Evolutionary conservation across 1,140 invertebrate species (phyloP).

Genomic region (Whitmania pigra): DNA sequence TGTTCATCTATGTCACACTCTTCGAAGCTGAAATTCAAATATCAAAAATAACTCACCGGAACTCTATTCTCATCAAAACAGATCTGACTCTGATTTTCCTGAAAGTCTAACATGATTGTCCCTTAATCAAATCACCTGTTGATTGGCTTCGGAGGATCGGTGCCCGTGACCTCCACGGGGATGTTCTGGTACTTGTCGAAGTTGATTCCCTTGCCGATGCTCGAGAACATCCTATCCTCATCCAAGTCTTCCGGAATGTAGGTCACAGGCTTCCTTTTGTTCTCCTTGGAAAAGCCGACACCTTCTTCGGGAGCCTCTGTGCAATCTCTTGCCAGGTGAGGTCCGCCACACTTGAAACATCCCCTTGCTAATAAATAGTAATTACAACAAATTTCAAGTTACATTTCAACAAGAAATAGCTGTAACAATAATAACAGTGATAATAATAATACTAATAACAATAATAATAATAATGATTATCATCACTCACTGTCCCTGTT

Average conservation of each 20-base stretch:
- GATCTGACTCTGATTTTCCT: not conserved
- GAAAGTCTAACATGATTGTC: not conserved
- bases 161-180: constrained; percentile 59
- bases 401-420: not conserved
- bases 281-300: not conserved
- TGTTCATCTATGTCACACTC: constrained; percentile 53
- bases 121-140: constrained; percentile 9
- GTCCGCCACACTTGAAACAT: constrained; percentile 6
- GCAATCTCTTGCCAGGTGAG: constrained; percentile 2
- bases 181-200: constrained; percentile 76
- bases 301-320: not conserved
- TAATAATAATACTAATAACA: not conserved
- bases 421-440: not conserved
- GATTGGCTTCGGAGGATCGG: constrained; percentile 48
- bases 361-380: constrained; percentile 1
- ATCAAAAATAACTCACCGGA: not conserved
- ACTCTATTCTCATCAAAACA: not conserved
- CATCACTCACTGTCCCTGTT: not conserved
- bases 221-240: constrained; percentile 54
- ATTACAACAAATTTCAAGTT: constrained; percentile 15
- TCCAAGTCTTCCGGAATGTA: constrained; percentile 63
- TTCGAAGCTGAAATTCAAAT: constrained; percentile 51
- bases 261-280: constrained; percentile 15
- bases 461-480: not conserved
- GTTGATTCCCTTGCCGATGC: constrained; percentile 67